phyloP scores from a whole-genome alignment of 2,888 invertebrate species.

The Drosophila incognita region DNA sequence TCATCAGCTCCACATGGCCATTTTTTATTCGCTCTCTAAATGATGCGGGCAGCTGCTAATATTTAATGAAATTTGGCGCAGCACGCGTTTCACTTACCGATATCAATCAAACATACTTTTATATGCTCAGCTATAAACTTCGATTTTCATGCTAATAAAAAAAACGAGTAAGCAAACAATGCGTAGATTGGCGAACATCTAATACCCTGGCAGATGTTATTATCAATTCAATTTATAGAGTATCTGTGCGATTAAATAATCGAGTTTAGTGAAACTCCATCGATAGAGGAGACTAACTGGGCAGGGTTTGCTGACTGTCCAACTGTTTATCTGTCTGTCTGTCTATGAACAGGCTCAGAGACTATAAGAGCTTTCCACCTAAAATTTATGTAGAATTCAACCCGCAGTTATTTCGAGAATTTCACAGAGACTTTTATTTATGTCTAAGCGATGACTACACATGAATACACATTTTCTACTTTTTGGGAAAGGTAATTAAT shows the following conservation, averaged over 20 bases:
- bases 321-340: neutral
- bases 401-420: neutral
- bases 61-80: constrained; percentile 60
- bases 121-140: constrained; percentile 59
- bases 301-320: neutral
- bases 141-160: constrained; percentile 46
- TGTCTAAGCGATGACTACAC: neutral
- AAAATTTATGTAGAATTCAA: no score
- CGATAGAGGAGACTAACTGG: neutral
- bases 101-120: constrained; percentile 68
- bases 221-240: neutral
- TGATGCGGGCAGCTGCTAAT: constrained; percentile 55
- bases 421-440: neutral
- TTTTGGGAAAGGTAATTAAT: neutral
- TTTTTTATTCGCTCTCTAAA: constrained; percentile 60
- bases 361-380: no score
- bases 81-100: constrained; percentile 60
- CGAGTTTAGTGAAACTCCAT: neutral
- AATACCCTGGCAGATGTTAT: constrained; percentile 12
- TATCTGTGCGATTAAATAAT: neutral
- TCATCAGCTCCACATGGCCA: constrained; percentile 45
- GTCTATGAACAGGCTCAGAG: no score
- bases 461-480: neutral
- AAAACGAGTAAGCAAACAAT: neutral
- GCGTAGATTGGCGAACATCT: neutral